These are phyloP conservation scores for Oreochromis mossambicus DNA, from an alignment of 2,797 vertebrate genomes.

Conservation along the genomic window DNA sequence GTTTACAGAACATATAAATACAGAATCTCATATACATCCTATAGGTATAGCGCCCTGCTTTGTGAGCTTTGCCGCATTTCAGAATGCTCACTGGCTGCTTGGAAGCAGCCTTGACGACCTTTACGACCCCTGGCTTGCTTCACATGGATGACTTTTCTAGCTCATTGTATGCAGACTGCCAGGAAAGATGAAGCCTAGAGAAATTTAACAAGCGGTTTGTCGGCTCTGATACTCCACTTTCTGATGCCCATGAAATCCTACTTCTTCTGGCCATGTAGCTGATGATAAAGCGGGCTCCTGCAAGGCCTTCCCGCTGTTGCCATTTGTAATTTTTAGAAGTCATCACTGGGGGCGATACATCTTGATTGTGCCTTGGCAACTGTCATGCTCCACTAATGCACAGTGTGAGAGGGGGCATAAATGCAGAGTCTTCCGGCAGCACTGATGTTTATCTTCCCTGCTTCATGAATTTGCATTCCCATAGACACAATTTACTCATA, in stretches of 20 bases:
- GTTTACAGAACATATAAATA: constrained; percentile 25
- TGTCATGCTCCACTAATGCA: constrained; percentile 70
- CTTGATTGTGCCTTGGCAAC: constrained; percentile 76
- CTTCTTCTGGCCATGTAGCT: constrained; percentile 39
- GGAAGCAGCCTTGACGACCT: constrained; percentile 8
- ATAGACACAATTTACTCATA: constrained; percentile 71
- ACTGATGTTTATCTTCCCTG: constrained; percentile 69
- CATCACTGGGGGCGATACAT: constrained; percentile 68
- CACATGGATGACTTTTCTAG: constrained; percentile 50
- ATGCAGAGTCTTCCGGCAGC: constrained; percentile 58
- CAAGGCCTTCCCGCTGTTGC: constrained; percentile 54
- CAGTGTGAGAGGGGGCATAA: constrained; percentile 63
- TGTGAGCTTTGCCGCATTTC: constrained; percentile 5
- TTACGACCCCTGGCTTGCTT: constrained; percentile 15
- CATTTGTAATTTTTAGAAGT: constrained; percentile 77
- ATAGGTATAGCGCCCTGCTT: background rate
- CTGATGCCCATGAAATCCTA: constrained; percentile 55
- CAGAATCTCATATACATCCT: constrained; percentile 4
- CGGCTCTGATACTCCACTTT: constrained; percentile 22
- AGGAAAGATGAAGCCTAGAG: constrained; percentile 25
- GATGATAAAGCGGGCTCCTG: constrained; percentile 58
- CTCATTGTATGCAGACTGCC: background rate
- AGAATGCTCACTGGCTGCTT: background rate
- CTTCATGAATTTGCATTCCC: constrained; percentile 66
- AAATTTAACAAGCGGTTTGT: constrained; percentile 47